These are phyloP conservation scores for Diplolepis rosae DNA, from an alignment of 2,888 invertebrate species.

Conservation along the genomic window DNA sequence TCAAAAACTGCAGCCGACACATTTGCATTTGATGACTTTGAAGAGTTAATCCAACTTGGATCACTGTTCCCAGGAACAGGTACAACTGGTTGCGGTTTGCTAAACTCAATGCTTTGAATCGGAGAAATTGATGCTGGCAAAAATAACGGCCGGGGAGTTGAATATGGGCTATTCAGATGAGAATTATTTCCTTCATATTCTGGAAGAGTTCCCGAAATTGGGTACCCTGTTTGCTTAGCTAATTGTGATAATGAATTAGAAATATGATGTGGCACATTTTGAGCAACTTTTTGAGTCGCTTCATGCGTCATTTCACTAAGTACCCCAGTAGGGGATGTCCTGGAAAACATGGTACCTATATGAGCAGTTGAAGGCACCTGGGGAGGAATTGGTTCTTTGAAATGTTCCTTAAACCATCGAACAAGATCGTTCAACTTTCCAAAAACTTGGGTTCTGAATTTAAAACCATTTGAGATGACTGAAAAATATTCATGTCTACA, in stretches of 20 bases:
- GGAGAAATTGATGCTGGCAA: too few species aligned
- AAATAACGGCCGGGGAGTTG: too few species aligned
- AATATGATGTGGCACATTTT: constrained; percentile 81
- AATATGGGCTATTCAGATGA: too few species aligned
- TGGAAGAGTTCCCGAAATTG: too few species aligned
- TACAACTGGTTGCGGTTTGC: too few species aligned
- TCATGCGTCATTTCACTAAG: constrained; percentile 76
- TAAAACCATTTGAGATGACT: constrained; percentile 92
- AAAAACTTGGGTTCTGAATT: constrained; percentile 88
- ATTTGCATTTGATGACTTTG: too few species aligned
- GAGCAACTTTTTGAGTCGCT: constrained; percentile 82
- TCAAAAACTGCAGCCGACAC: too few species aligned
- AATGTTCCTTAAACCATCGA: constrained; percentile 98
- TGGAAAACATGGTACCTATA: constrained; percentile 75
- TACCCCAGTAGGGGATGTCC: constrained; percentile 76
- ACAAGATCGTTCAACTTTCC: constrained; percentile 85
- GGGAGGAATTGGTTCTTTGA: constrained; percentile 88
- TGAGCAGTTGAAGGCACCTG: constrained; percentile 83
- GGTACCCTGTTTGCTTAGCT: constrained; percentile 77
- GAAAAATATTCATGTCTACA: constrained; percentile 93
- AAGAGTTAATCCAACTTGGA: too few species aligned
- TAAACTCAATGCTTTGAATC: too few species aligned
- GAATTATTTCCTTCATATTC: too few species aligned
- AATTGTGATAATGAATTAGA: constrained; percentile 81
- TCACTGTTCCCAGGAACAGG: too few species aligned